A percentile compares a stretch with the other conserved stretches of the same genome.
phyloP scores from a whole-genome alignment of 2,113 vertebrate genomes.

The Petaurus breviceps region DNA sequence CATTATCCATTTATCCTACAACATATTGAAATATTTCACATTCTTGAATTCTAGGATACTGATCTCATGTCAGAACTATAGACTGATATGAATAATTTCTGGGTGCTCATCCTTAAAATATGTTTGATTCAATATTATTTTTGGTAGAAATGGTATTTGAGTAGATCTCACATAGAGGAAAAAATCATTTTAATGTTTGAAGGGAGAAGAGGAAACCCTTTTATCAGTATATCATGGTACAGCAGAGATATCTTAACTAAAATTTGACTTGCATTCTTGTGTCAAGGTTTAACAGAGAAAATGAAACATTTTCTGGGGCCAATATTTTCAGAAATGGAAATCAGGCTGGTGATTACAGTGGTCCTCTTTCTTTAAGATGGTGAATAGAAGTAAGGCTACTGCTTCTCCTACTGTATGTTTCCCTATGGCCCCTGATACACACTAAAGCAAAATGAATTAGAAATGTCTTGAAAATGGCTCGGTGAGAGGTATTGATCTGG shows the following conservation, averaged over 20 bases:
- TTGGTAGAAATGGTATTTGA: not conserved
- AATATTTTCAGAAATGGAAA: slow-evolving; percentile 32
- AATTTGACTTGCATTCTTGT: not conserved
- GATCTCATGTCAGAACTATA: slow-evolving; percentile 42
- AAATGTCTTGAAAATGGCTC: not conserved
- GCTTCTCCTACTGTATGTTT: not conserved
- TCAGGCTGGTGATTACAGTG: not conserved
- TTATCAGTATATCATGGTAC: not conserved
- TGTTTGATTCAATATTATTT: slow-evolving; percentile 38
- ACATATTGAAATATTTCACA: not conserved
- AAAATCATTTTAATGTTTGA: not conserved
- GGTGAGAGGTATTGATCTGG: not conserved
- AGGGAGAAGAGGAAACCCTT: not conserved
- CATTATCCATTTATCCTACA: not conserved
- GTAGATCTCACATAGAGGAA: slow-evolving; percentile 27
- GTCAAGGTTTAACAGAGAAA: slow-evolving; percentile 30
- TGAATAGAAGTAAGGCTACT: not conserved
- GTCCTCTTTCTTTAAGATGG: not conserved
- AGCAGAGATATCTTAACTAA: not conserved
- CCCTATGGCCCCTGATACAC: not conserved
- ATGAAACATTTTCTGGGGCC: not conserved
- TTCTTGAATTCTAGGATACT: slow-evolving; percentile 6
- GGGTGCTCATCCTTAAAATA: slow-evolving; percentile 28
- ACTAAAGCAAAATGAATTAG: not conserved
- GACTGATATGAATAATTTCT: slow-evolving; percentile 54